These are phyloP conservation scores for Macrophya annulata DNA, from an alignment of 2,888 invertebrate genomes.

Conservation along the genomic window DNA sequence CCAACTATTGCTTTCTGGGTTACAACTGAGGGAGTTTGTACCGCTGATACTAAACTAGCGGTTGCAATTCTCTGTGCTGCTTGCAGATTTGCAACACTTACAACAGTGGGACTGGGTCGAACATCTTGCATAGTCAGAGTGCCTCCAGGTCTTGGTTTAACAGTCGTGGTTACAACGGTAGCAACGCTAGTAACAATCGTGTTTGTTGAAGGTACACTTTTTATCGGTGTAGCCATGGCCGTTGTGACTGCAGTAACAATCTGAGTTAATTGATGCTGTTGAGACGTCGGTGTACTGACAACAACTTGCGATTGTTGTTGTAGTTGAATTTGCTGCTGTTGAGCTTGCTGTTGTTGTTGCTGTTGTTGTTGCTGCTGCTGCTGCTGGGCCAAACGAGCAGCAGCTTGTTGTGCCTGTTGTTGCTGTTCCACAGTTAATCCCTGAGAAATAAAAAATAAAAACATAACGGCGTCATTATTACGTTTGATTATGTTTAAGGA, in stretches of 20 bases:
- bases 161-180: conserved; percentile 66
- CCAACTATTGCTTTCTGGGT: conserved; percentile 78
- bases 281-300: conserved; percentile 65
- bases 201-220: conserved; percentile 67
- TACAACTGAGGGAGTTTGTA: conserved; percentile 69
- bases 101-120: conserved; percentile 73
- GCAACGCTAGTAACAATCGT: conserved; percentile 66
- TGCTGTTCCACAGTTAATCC: conserved; percentile 72
- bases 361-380: conserved; percentile 74
- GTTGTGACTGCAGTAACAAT: conserved; percentile 68
- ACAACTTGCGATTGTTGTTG: conserved; percentile 68
- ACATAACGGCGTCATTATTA: background rate
- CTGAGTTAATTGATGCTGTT: conserved; percentile 72
- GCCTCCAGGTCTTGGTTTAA: conserved; percentile 69
- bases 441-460: conserved; percentile 59
- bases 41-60: conserved; percentile 71
- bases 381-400: conserved; percentile 65
- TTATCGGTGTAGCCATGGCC: conserved; percentile 67
- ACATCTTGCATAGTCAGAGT: conserved; percentile 72
- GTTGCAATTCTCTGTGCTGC: conserved; percentile 76
- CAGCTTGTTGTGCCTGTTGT: conserved; percentile 67
- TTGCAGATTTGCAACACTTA: conserved; percentile 77
- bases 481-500: background rate
- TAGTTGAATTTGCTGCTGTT: conserved; percentile 65
- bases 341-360: conserved; percentile 64